These are phyloP conservation scores for Myioborus melanocephalus DNA, from an alignment of 2,797 vertebrate species.

Conservation along the genomic window DNA sequence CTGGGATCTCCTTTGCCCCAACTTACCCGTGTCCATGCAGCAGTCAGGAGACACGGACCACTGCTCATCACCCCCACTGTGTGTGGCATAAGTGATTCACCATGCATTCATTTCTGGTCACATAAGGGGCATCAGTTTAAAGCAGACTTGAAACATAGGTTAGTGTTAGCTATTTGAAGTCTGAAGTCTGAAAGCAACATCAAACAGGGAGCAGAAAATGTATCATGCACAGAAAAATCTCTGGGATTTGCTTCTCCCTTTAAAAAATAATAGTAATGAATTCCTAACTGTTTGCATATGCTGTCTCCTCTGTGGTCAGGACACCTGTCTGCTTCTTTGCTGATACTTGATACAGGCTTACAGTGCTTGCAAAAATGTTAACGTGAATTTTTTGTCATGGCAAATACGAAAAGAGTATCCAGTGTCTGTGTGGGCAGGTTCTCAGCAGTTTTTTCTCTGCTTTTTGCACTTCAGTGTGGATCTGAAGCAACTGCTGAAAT, in stretches of 20 bases:
- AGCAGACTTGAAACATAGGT: constrained; percentile 33
- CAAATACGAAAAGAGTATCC: constrained; percentile 29
- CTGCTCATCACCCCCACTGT: neutral
- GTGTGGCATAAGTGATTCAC: constrained; percentile 54
- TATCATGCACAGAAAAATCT: constrained; percentile 35
- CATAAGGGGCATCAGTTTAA: constrained; percentile 28
- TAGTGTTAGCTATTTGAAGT: constrained; percentile 33
- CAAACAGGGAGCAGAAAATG: constrained; percentile 56
- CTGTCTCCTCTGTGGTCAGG: constrained; percentile 20
- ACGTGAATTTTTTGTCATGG: constrained; percentile 4
- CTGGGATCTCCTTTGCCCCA: neutral
- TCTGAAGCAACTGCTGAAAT: neutral
- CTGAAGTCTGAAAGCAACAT: constrained; percentile 37
- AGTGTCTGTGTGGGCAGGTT: neutral
- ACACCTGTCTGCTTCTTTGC: constrained; percentile 52
- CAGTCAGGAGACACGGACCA: neutral
- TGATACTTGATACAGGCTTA: constrained; percentile 45
- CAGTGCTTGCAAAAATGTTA: constrained; percentile 47
- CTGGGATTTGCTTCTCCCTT: constrained; percentile 42
- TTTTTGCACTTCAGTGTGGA: fast-evolving
- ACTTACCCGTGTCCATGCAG: fast-evolving
- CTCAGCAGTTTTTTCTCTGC: neutral
- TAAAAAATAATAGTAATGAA: constrained; percentile 35
- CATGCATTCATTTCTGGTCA: constrained; percentile 55
- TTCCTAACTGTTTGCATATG: constrained; percentile 17